These are phyloP conservation scores for Thamnaconus septentrionalis DNA, from an alignment of 2,113 vertebrate genomes.

Conservation along the genomic window DNA sequence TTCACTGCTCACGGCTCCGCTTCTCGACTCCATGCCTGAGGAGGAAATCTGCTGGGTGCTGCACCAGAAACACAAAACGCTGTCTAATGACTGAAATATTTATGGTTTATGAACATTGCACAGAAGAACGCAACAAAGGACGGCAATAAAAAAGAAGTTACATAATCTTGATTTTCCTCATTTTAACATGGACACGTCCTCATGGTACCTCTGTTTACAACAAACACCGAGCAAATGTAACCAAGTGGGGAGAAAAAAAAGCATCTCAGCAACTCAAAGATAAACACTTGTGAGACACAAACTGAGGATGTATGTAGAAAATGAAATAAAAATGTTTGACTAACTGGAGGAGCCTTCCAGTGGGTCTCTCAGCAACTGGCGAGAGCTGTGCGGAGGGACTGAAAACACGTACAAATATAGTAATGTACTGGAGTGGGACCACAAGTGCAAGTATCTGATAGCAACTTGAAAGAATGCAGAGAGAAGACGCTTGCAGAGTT, in stretches of 20 bases:
- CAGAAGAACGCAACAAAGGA: no score
- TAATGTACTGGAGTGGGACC: constrained; percentile 37
- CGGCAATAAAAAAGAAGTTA: no score
- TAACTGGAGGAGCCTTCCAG: constrained; percentile 14
- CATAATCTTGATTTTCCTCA: no score
- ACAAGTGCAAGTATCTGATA: constrained; percentile 44
- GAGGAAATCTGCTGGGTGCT: constrained; percentile 6
- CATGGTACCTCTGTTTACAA: background rate
- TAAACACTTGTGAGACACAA: constrained; percentile 53
- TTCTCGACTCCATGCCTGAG: constrained; percentile 51
- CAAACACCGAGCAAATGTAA: background rate
- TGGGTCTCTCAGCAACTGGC: background rate
- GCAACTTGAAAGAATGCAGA: constrained; percentile 42
- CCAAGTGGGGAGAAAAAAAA: background rate
- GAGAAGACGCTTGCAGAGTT: background rate
- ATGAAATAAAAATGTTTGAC: constrained; percentile 19
- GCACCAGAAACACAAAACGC: no score
- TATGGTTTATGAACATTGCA: no score
- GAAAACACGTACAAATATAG: constrained; percentile 72
- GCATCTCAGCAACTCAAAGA: constrained; percentile 6
- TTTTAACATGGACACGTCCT: no score
- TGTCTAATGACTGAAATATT: no score
- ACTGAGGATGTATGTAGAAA: constrained; percentile 12
- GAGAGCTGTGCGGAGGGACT: constrained; percentile 7
- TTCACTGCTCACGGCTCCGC: constrained; percentile 61